These are phyloP conservation scores for Hyles euphorbiae DNA, from an alignment of 1,140 invertebrate species.

Conservation along the genomic window DNA sequence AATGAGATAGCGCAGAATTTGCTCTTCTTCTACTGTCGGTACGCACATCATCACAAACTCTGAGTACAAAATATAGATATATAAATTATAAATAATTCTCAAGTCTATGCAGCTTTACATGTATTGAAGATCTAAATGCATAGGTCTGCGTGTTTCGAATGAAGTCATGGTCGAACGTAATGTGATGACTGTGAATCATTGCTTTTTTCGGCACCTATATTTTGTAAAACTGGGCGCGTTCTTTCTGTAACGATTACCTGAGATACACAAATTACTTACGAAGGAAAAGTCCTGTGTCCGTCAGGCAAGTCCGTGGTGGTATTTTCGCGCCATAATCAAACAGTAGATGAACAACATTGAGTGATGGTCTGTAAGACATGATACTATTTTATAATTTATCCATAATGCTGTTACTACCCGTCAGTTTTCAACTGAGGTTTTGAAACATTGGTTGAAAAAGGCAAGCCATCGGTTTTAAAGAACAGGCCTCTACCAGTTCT, in stretches of 20 bases:
- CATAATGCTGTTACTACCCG: too few species aligned
- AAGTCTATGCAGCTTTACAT: neutral
- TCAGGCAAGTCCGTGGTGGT: constrained; percentile 32
- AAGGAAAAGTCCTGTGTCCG: constrained; percentile 59
- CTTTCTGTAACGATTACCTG: neutral
- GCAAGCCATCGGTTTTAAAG: too few species aligned
- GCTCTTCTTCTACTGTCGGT: constrained; percentile 46
- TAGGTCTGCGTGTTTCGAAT: too few species aligned
- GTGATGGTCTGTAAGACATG: constrained; percentile 37
- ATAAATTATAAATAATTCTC: too few species aligned
- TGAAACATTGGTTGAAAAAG: too few species aligned
- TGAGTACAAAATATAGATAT: constrained; percentile 20
- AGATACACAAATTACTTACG: constrained; percentile 35
- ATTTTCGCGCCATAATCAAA: constrained; percentile 51
- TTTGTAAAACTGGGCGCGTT: too few species aligned
- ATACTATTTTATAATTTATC: too few species aligned
- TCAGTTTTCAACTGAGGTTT: too few species aligned
- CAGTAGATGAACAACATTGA: constrained; percentile 41
- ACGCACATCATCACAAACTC: constrained; percentile 63
- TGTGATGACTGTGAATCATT: too few species aligned
- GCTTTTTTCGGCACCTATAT: too few species aligned
- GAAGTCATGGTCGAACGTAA: too few species aligned
- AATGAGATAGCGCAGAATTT: constrained; percentile 45
- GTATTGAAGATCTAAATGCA: neutral
- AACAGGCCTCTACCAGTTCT: too few species aligned